Base-by-base conservation (phyloP, 2,888 invertebrate species). In the Mesorhabditis belari region DNA sequence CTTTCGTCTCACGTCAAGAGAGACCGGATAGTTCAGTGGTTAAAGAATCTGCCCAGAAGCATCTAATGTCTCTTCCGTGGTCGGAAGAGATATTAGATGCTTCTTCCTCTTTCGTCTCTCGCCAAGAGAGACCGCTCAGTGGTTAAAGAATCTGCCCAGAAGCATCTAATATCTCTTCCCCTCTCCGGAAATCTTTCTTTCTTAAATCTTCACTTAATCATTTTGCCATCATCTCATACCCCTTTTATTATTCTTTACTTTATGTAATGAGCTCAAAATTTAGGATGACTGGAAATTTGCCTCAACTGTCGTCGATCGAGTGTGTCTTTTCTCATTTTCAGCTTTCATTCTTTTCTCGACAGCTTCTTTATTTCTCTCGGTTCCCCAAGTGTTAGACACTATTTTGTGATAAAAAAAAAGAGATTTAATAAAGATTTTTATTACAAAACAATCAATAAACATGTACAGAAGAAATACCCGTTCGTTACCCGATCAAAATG, bases 221-320 rank as follows among this genome's bases (percentile, higher is more conserved):
- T n/a, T n/a, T n/a, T n/a, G n/a, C n/a, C n/a, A n/a, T n/a, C n/a
- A n/a, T n/a, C n/a, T n/a, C n/a, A n/a, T n/a, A n/a, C n/a, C n/a
- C n/a, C n/a, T n/a, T 61, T 49, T n/a, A 5, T 9, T 23, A 51
- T 6, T 51, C 17, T 51, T 5, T 9, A 9, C 51, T n/a, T 6
- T 49, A 29, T 21, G n/a, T n/a, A n/a, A n/a, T n/a, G n/a, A n/a
- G n/a, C n/a, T n/a, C 49, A 53, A 54, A 17, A 57, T 64, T 4
- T 67, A 70, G 52, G 70, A 73, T 52, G 73, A 74, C 49, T 74
- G 74, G 74, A 73, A 74, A 51, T 74, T 67, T 54, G 66, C 72
- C 2, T 71, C 73, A 0, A 70, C 71, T 67, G 72, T 72, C n/a
- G 67, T 74, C 29, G 74, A 74, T 54, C 67, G 74, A n/a, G 60